Conservation (phyloP, 2,113 vertebrate species). For the Onychorhynchus coronatus region DNA sequence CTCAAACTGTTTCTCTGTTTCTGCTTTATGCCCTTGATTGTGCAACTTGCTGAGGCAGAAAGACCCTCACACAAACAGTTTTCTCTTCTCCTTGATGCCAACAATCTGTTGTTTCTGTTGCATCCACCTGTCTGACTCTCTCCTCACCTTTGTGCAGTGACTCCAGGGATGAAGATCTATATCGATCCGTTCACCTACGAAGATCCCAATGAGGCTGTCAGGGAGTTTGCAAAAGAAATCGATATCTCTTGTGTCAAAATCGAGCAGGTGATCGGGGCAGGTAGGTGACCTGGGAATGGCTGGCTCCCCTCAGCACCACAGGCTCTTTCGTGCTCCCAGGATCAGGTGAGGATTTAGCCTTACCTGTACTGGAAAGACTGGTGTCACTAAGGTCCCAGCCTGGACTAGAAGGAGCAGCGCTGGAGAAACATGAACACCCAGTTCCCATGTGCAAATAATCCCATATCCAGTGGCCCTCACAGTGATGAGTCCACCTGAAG, state of each 20-base stretch:
- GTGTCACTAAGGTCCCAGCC: background rate
- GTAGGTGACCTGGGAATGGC: conserved; percentile 66
- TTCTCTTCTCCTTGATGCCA: background rate
- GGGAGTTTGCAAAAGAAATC: conserved; percentile 96
- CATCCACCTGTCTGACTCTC: conserved; percentile 37
- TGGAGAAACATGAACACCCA: background rate
- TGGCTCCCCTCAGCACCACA: background rate
- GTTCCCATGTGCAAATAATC: background rate
- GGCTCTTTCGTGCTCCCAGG: background rate
- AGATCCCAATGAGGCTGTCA: conserved; percentile 93
- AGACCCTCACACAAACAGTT: background rate
- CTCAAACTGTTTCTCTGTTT: background rate
- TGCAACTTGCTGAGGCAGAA: background rate
- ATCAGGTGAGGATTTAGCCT: background rate
- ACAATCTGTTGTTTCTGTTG: background rate
- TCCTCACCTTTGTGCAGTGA: conserved; percentile 76
- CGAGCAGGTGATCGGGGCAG: conserved; percentile 96
- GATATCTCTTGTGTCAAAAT: conserved; percentile 96
- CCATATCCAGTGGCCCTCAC: background rate
- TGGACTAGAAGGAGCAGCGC: background rate
- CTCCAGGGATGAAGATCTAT: conserved; percentile 98
- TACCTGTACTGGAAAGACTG: background rate
- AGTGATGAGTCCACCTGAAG: background rate
- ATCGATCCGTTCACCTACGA: conserved; percentile 98
- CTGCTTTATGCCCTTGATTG: background rate